Base-by-base conservation (phyloP, 2,797 vertebrate genomes). In the Poecilia wingei region DNA sequence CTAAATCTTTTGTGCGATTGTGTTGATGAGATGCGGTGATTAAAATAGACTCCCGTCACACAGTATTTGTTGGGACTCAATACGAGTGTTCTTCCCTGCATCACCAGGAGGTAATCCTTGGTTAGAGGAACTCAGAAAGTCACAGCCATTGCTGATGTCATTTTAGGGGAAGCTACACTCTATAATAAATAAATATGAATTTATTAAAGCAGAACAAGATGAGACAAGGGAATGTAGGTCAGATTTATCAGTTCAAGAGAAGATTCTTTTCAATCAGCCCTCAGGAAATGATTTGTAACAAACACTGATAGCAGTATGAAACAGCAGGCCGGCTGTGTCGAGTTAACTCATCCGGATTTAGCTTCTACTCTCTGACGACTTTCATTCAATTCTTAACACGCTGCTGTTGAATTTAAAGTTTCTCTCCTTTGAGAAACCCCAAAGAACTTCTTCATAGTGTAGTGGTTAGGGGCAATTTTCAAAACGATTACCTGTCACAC, bases 1-100 rank as follows among this genome's bases (percentile, higher is more conserved):
- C 81, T 86, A 89, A 92, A 90, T 90, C 88, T 89, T 73, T 39
- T 82, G 49, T 22, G 69, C 83, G 87, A 87, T 87, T 79, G 86
- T 83, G 84, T 89, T 43, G 36, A 82, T 79, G 85, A 51, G 82
- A 80, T 77, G 80, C 46, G 74, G 70, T 83, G 89, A 92, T 93
- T 84, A 87, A 92, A 93, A 90, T 86, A 88, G 80, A 87, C 88
- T 86, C 73, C 66, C 1, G 3, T 79, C 78, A 6, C 69, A 77
- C 69, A 39, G 69, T 68, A 51, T 88, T 75, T 84, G 78, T 78
- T 78, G 9, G 69, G 85, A 88, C 77, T 79, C 64, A 20, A 74
- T 18, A 75, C 31, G 55, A 78, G 64, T 57, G 81, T 75, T 82
- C 74, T 70, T 74, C 70, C 68, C 79, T 43, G 79, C 41, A 53